A percentile compares a stretch with the other conserved stretches of the same genome.
Conservation (phyloP, 2,888 invertebrate species). For the Tetheella fluctuosa region DNA sequence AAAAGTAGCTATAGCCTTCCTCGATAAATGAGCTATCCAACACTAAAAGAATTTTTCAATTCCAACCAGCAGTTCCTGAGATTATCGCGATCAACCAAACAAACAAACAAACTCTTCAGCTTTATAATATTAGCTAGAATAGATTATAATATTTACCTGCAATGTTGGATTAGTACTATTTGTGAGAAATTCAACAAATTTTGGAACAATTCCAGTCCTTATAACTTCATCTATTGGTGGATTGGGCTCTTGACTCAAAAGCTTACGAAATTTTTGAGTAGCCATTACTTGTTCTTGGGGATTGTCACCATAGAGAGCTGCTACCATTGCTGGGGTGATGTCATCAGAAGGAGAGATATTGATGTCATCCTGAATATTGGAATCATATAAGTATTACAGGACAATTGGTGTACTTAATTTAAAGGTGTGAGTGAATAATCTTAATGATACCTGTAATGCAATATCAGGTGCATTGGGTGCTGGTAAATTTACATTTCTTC, state of each 20-base stretch:
- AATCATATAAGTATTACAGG: conserved; percentile 5
- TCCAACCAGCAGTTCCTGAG: too few species aligned
- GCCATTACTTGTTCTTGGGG: conserved; percentile 92
- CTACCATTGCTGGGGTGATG: conserved; percentile 93
- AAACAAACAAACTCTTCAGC: too few species aligned
- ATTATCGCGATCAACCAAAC: too few species aligned
- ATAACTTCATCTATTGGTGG: conserved; percentile 99
- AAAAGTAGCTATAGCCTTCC: too few species aligned
- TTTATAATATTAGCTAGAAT: too few species aligned
- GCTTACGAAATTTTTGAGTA: conserved; percentile 96
- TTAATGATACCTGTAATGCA: conserved; percentile 59
- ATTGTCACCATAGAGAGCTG: conserved; percentile 90
- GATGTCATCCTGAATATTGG: conserved; percentile 76
- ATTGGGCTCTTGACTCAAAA: conserved; percentile 97
- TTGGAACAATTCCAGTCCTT: conserved; percentile 95
- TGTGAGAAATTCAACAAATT: conserved; percentile 95
- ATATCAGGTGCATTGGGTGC: conserved; percentile 68
- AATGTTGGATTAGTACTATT: conserved; percentile 92
- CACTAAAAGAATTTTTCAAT: too few species aligned
- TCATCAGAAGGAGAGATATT: conserved; percentile 73
- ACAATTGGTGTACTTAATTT: conserved; percentile 11
- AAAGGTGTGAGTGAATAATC: conserved; percentile 16
- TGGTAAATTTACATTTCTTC: conserved; percentile 90
- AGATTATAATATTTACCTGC: conserved; percentile 84
- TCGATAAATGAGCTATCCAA: too few species aligned